Percentiles rank a stretch among this genome's conserved stretches.
Evolutionary conservation across 2,888 invertebrate genomes (phyloP).

Genomic region (Tryphoninae sp.): DNA sequence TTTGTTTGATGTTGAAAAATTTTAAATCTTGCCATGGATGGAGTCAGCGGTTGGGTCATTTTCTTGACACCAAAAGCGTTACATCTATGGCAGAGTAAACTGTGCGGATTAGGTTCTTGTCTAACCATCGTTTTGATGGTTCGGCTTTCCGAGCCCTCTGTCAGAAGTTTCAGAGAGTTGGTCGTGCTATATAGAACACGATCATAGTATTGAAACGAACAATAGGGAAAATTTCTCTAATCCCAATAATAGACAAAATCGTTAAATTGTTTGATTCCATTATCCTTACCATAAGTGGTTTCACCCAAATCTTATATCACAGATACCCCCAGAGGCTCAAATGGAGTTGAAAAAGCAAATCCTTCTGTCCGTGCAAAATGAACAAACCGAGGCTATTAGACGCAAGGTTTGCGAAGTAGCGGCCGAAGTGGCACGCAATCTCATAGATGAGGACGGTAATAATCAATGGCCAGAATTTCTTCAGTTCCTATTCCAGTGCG

Average conservation of each 20-base stretch:
- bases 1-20: not conserved
- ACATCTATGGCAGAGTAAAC: constrained; percentile 68
- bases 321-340: constrained; percentile 91
- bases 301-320: constrained; percentile 46
- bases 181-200: constrained; percentile 55
- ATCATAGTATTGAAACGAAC: constrained; percentile 67
- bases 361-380: constrained; percentile 91
- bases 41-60: constrained; percentile 65
- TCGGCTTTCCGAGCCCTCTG: constrained; percentile 49
- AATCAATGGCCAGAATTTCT: constrained; percentile 99
- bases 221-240: constrained; percentile 8
- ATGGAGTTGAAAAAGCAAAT: constrained; percentile 93
- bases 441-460: constrained; percentile 97
- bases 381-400: constrained; percentile 89
- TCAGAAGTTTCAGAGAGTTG: constrained; percentile 66
- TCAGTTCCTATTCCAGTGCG: constrained; percentile 97
- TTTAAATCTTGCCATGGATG: constrained; percentile 54
- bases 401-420: constrained; percentile 97
- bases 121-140: constrained; percentile 59
- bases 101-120: constrained; percentile 49
- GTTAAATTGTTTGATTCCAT: constrained; percentile 10
- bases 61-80: constrained; percentile 65
- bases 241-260: not conserved
- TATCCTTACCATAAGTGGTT: constrained; percentile 7
- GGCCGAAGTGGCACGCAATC: constrained; percentile 97